Base-by-base conservation (phyloP, 2,888 invertebrate genomes). In the Cordilura impudica region DNA sequence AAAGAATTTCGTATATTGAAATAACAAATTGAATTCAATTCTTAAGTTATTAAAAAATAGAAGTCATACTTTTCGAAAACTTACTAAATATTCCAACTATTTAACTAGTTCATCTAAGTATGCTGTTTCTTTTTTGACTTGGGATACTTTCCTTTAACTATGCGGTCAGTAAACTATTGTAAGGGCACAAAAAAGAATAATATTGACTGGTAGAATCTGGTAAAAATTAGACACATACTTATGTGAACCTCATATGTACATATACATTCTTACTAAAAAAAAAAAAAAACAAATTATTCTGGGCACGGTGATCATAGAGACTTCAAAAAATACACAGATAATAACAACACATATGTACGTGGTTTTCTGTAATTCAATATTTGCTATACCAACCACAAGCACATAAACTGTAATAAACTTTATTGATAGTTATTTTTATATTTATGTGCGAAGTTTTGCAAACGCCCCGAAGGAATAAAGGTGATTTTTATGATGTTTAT, bases 261-360 rank as follows among this genome's bases (percentile, higher is more conserved):
- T 29, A 4, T 23, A 51, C 7, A 14, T 51, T 51, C 4, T 53
- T 5, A 26, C 14, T 5, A 4, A n/a, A n/a, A n/a, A n/a, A n/a
- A n/a, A n/a, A n/a, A n/a, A n/a, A n/a, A n/a, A n/a, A 54, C 51
- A 54, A 29, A 31, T 54, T 54, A 54, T 54, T 54, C 54, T 26
- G 18, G 12, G 54, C 54, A 54, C 54, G 18, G 16, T 18, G 26
- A 54, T 29, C 7, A 29, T 29, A 14, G 16, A 10, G 31, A 31
- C n/a, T 39, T 12, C 14, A 18, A 51, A 0, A 12, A 51, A 51
- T 26, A 29, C 29, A 21, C 21, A 54, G 16, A 54, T 29, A 54
- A 54, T 18, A 54, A 29, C 14, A 10, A 29, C 6, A 26, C 49
- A 51, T 7, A 8, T 43, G 19, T 58, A 58, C 58, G 58, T 58